Base-by-base conservation (phyloP, 2,888 invertebrate genomes). In the Conops quadrifasciatus region DNA sequence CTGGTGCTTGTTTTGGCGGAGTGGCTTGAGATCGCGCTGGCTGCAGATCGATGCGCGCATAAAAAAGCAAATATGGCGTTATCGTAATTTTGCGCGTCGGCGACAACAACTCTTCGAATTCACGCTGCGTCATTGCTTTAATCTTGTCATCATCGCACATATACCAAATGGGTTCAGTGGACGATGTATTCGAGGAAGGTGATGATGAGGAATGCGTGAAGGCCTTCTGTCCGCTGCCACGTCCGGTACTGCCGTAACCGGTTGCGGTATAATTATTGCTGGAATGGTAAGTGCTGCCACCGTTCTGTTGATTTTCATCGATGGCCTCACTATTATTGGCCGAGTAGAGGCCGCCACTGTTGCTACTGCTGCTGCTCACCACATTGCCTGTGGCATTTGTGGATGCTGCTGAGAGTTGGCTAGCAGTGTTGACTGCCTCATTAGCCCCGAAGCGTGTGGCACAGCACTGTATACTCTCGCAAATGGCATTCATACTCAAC, bases 131-230 rank as follows among this genome's bases (percentile, higher is more conserved):
- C 83, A 95, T 91, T 11, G 92, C 90, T 77, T 92, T 90, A 68
- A 95, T 93, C 73, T 92, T 92, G 75, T 95, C 95, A 82, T 95
- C 95, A 83, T 95, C 95, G 83, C 95, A 95, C 81, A 94, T 94
- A 62, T 95, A 89, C 95, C 95, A 95, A 75, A 90, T 87, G 19
- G 85, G 84, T 67, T 86, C 86, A 30, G 76, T 78, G 69, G 76
- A 72, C 2, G 64, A 16, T 16, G 45, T 68, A 30, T 36, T 49
- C 21, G 60, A 62, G 5, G 47, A 28, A 7, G 51, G 49, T 16
- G 49, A 62, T 24, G 45, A 70, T 16, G 73, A 73, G 36, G 36
- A 36, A 36, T 36, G 36, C 9, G 9, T 36, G 63, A 72, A 70
- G 0, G 74, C 62, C 36, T 75, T 76, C 2, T 75, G 70, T 13